phyloP scores from a whole-genome alignment of 2,888 invertebrate species.

The Tetranychus piercei region DNA sequence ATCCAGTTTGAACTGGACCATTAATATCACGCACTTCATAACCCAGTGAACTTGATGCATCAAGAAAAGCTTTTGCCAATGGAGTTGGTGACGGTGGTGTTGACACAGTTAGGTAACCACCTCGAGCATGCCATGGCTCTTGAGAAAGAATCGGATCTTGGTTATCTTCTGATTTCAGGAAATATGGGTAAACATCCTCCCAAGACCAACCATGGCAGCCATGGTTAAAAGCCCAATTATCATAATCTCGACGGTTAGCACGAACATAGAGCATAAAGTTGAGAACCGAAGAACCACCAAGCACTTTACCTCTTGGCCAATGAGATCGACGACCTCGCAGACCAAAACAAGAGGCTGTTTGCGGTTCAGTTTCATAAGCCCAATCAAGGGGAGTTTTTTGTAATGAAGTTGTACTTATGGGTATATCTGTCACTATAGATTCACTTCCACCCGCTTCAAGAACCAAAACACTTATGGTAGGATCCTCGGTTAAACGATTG shows the following conservation, averaged over 20 bases:
- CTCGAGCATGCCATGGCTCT: slow-evolving; percentile 20
- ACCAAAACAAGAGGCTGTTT: slow-evolving; percentile 31
- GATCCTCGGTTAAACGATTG: slow-evolving; percentile 5
- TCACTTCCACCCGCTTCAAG: slow-evolving; percentile 28
- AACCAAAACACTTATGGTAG: slow-evolving; percentile 24
- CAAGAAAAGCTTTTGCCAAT: slow-evolving; percentile 21
- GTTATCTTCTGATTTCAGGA: slow-evolving; percentile 27
- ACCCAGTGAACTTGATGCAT: slow-evolving; percentile 23
- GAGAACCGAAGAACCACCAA: slow-evolving; percentile 67
- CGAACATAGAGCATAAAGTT: slow-evolving; percentile 78
- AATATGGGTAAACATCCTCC: slow-evolving; percentile 25
- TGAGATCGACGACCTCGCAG: slow-evolving; percentile 18
- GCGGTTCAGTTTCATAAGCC: slow-evolving; percentile 78
- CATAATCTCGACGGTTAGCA: slow-evolving; percentile 64
- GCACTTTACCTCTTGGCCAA: slow-evolving; percentile 75
- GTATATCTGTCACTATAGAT: slow-evolving; percentile 27
- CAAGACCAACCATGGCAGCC: slow-evolving; percentile 44
- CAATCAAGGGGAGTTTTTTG: slow-evolving; percentile 46
- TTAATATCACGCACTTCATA: slow-evolving; percentile 22
- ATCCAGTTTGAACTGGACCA: slow-evolving; percentile 31
- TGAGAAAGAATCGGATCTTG: slow-evolving; percentile 20
- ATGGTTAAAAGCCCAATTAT: slow-evolving; percentile 55
- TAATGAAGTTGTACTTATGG: slow-evolving; percentile 24
- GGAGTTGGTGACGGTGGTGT: slow-evolving; percentile 23
- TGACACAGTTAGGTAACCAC: slow-evolving; percentile 24